A percentile compares a stretch with the other conserved stretches of the same genome.
These are phyloP conservation scores for Ispidina lecontei DNA, from an alignment of 2,797 vertebrate genomes.

Conservation along the genomic window DNA sequence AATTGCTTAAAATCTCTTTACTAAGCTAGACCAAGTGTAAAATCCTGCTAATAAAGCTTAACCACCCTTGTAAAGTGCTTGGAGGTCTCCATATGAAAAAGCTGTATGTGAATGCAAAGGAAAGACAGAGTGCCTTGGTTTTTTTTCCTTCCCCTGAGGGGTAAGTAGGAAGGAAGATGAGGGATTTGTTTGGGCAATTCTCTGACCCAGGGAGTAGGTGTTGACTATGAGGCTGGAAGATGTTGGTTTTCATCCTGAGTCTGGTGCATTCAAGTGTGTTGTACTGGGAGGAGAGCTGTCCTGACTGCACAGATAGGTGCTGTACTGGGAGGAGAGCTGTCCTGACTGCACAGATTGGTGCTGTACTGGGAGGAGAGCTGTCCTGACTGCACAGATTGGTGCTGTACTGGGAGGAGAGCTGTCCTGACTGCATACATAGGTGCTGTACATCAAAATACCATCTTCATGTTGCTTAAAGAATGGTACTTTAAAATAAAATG, in stretches of 20 bases:
- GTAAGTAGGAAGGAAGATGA: neutral
- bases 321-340: too few species aligned
- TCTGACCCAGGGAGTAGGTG: neutral
- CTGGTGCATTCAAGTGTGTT: neutral
- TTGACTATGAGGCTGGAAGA: neutral
- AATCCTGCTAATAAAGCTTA: slow-evolving; percentile 48
- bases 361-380: too few species aligned
- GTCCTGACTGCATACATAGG: too few species aligned
- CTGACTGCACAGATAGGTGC: neutral
- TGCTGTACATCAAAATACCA: neutral
- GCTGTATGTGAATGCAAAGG: neutral
- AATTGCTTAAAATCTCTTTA: slow-evolving; percentile 31
- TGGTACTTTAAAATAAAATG: neutral
- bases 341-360: too few species aligned
- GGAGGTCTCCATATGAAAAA: neutral
- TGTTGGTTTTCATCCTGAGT: neutral
- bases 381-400: too few species aligned
- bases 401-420: too few species aligned
- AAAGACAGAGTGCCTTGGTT: neutral
- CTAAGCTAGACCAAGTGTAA: slow-evolving; percentile 40
- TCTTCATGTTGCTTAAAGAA: neutral
- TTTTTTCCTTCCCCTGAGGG: neutral
- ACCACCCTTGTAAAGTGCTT: slow-evolving; percentile 32
- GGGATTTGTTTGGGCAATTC: neutral
- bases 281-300: neutral